phyloP scores from a whole-genome alignment of 2,888 invertebrate genomes.

The Hylaea fasciaria region DNA sequence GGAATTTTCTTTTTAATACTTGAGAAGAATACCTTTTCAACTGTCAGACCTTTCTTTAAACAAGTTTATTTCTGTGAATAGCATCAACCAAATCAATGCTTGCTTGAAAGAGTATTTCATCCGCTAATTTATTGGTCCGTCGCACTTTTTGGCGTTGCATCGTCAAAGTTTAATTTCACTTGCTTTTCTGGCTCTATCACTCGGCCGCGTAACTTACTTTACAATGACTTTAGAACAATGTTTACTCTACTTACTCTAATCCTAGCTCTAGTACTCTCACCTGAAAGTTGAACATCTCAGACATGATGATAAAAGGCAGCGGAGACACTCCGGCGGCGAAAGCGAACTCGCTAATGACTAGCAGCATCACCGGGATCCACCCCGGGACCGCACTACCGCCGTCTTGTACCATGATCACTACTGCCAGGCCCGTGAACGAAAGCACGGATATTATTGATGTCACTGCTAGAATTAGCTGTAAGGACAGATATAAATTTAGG shows the following conservation, averaged over 20 bases:
- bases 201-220: no score
- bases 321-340: conserved; percentile 44
- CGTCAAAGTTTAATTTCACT: no score
- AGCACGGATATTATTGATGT: conserved; percentile 29
- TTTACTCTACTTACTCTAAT: no score
- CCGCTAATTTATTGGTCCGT: no score
- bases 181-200: no score
- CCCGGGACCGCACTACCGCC: conserved; percentile 28
- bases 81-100: no score
- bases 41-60: no score
- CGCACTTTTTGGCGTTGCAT: no score
- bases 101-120: no score
- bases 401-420: conserved; percentile 35
- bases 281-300: conserved; percentile 49
- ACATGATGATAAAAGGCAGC: conserved; percentile 43
- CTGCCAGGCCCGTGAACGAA: conserved; percentile 37
- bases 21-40: no score
- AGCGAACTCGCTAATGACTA: conserved; percentile 36
- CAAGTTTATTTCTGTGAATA: no score
- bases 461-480: conserved; percentile 29
- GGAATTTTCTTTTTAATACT: not conserved
- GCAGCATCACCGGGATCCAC: conserved; percentile 42
- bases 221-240: no score
- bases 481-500: not conserved
- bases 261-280: conserved; percentile 24